Base-by-base conservation (phyloP, 1,140 invertebrate species). In the Teleopsis dalmanni region DNA sequence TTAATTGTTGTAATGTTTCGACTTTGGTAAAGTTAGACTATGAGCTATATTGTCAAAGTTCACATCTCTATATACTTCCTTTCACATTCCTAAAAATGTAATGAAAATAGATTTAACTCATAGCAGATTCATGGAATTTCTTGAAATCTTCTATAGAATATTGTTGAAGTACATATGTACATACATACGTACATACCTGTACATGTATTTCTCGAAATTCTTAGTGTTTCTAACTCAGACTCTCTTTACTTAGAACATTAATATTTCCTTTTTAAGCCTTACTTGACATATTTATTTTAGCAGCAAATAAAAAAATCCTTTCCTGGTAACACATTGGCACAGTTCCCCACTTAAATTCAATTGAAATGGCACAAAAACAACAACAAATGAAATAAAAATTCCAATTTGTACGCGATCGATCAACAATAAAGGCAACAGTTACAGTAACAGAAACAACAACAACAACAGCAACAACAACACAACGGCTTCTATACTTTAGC, bases 271-370 rank as follows among this genome's bases (percentile, higher is more conserved):
- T 31, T 46, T 27, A 34, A 35, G 44, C 33, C 44, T 34, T 35
- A 46, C 43, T 46, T 46, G 29, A 46, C 33, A 31, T 46, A 21
- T 46, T 27, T 21, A 29, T 34, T 35, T 31, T n/a, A n/a, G 29
- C 8, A 31, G n/a, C 29, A n/a, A 9, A 9, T 8, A n/a, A 31
- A n/a, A 23, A 21, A 31, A 27, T 43, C 27, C 27, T 29, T 29
- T 43, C 41, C 41, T 51, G 44, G 34, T 51, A 51, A 47, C 50
- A 51, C 50, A 42, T 51, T 51, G 50, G 50, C 50, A 51, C 50
- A 51, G 42, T 51, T 51, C 44, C 50, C 43, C 26, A 48, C 14
- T 46, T 46, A n/a, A n/a, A n/a, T 35, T 22, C 10, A 23, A 45
- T 37, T 33, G 23, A 16, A n/a, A 37, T n/a, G n/a, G n/a, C n/a